Evolutionary conservation across 2,113 vertebrate genomes (phyloP).

Genomic region (Carettochelys insculpta): DNA sequence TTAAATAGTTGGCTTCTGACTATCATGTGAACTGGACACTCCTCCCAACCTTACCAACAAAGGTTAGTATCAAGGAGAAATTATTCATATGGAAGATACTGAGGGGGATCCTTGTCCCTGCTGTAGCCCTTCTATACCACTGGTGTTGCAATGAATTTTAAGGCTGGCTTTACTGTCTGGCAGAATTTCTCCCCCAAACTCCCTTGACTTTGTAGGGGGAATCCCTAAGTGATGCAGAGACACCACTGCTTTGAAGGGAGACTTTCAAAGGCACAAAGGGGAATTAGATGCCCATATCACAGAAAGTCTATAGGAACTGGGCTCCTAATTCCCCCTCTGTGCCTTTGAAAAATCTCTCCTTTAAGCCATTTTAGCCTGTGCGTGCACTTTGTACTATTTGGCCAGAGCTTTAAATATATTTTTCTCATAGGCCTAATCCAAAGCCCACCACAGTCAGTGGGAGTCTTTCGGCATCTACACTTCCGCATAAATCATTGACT

Average conservation of each 20-base stretch:
- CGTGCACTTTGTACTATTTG: not conserved
- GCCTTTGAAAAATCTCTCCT: not conserved
- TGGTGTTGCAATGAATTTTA: not conserved
- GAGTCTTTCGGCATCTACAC: not conserved
- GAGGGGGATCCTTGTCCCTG: not conserved
- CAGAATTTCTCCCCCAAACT: not conserved
- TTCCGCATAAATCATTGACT: slow-evolving; percentile 2
- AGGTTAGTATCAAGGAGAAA: not conserved
- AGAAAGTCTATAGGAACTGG: not conserved
- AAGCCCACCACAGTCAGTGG: slow-evolving; percentile 15
- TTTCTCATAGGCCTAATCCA: not conserved
- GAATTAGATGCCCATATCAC: not conserved
- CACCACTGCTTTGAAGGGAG: not conserved
- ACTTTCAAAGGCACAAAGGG: not conserved
- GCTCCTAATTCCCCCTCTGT: not conserved
- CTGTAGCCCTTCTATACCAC: not conserved
- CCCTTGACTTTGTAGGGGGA: not conserved
- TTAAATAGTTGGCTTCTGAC: slow-evolving; percentile 5
- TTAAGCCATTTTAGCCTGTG: accelerated
- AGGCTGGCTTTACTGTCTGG: not conserved
- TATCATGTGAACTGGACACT: slow-evolving; percentile 18
- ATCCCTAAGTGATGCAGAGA: not conserved
- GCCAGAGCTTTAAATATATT: not conserved
- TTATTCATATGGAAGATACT: not conserved
- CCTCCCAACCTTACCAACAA: not conserved